phyloP scores from a whole-genome alignment of 2,888 invertebrate species.

The Dryobota labecula region DNA sequence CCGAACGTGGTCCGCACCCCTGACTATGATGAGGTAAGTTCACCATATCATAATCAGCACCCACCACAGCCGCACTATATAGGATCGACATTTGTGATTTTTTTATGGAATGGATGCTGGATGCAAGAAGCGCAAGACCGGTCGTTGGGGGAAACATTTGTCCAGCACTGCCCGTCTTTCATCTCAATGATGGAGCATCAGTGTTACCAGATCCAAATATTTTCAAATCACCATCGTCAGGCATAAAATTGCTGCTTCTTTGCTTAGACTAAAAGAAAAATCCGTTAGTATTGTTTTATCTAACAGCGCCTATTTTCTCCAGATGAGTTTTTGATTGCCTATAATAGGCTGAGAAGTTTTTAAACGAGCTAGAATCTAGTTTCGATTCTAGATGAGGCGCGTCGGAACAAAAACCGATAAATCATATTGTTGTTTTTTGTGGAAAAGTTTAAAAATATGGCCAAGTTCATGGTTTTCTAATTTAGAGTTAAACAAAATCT shows the following conservation, averaged over 20 bases:
- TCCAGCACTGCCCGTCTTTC: too few species aligned
- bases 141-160: background rate
- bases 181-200: background rate
- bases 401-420: too few species aligned
- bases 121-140: background rate
- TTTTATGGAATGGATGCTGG: too few species aligned
- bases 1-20: slow-evolving; percentile 89
- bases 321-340: background rate
- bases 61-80: background rate
- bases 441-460: too few species aligned
- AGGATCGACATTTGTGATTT: too few species aligned
- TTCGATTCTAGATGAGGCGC: too few species aligned
- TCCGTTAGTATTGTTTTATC: background rate
- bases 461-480: too few species aligned
- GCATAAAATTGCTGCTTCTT: background rate
- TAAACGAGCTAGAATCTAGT: background rate
- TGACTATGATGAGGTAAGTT: slow-evolving; percentile 87
- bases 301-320: background rate
- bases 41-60: background rate
- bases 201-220: background rate
- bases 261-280: background rate
- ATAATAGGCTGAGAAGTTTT: background rate
- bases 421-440: too few species aligned
- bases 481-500: too few species aligned
- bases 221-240: background rate